Evolutionary conservation across 2,113 vertebrate species (phyloP), one percentile per base, ranked within the genome.

Genomic region (Calidris pygmaea): DNA sequence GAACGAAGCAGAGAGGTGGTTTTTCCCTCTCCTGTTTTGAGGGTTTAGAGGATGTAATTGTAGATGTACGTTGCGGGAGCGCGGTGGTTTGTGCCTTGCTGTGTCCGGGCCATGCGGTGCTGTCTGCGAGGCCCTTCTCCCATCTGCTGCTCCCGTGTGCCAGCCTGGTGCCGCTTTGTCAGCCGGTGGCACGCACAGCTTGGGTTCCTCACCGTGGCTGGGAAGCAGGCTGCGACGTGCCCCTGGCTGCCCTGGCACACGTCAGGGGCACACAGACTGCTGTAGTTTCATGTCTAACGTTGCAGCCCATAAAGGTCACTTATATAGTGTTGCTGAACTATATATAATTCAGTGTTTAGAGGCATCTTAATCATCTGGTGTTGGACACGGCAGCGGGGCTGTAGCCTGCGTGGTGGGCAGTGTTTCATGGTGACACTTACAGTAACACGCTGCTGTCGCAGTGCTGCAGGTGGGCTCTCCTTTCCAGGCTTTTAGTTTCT

Each of bases 251-350:
- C 59, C 27, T 32, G 79, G n/a, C 94, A 59, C 88, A 11, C 6
- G 7, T 8, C 92, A 35, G 85, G 43, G 8, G 0, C 22, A 9
- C 45, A 3, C 88, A 7, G 27, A 0, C 47, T n/a, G 8, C 77
- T 39, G 80, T 5, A 17, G 32, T 1, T 53, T 18, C 32, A 2
- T 43, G 91, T 50, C 75, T 92, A 37, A 22, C 0, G 26, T 16
- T 85, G 80, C 91, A 52, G 58, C 2, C 9, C 84, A 21, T 32
- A 39, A 91, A 96, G 93, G 95, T 85, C 94, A 87, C n/a, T 3
- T 89, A 66, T 80, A 85, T 80, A 95, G 94, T 95, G 60, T 85
- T 94, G 89, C 96, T 83, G 70, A 53, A 10, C 88, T 96, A 93
- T 92, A 50, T 94, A 95, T 95, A 94, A 94, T 89, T 92, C 73